Base-by-base conservation (phyloP, 92 coral and sea anemone genomes). In the Parazoanthus atlanticus region DNA sequence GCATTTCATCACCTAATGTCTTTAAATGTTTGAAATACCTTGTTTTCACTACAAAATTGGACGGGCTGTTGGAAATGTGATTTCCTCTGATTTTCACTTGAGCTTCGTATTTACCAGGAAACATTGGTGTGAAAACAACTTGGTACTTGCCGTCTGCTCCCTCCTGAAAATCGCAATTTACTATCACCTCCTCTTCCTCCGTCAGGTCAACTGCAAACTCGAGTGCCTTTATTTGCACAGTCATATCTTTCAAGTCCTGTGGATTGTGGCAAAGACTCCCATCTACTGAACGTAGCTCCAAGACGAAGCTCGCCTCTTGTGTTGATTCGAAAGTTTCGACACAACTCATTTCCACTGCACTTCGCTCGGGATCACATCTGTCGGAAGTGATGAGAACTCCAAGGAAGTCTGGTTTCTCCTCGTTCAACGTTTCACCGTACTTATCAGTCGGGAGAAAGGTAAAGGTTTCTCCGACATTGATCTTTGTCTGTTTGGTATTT, bases 251-350 rank as follows among this genome's bases (percentile, higher is more conserved):
- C 8, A 10, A 0, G 0, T 73, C 77, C 23, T 73, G 77, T 32
- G 1, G 2, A 9, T 30, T 28, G 40, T 34, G 9, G 28, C 40
- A 73, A 30, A 73, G 40, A 73, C 43, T 32, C 25, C 43, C 77
- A 73, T 73, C 77, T 73, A 23, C 40, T 73, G 77, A 73, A 32
- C 77, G 77, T 25, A 73, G 13, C 43, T 73, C 77, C 11, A 73
- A 23, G 25, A 73, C 43, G 25, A 73, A 31, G 77, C 77, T 2
- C 40, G 38, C 43, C 25, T 73, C 77, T 73, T 73, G 8, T 73
- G 40, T 16, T 73, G 77, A 41, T 30, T 73, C 77, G 17, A 32
- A 0, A 73, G 3, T 73, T 73, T 73, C n/a, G 23, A 73, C 36
- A 17, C 40, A 32, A 32, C 77, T 73, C n/a, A 73, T 8, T 12